phyloP scores from a whole-genome alignment of 2,888 invertebrate genomes.

The Gerris lacustris region DNA sequence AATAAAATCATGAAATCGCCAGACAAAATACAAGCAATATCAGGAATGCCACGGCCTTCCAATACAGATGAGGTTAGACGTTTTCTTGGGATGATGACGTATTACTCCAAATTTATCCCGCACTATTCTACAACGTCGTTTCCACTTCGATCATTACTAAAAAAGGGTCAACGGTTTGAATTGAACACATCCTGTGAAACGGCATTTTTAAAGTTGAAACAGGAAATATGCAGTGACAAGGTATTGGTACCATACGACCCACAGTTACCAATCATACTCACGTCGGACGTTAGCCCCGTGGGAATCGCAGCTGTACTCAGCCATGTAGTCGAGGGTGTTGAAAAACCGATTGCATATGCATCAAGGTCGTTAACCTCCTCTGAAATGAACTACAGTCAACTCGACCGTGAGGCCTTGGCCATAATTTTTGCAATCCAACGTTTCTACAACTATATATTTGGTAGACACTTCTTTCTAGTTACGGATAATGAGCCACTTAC shows the following conservation, averaged over 20 bases:
- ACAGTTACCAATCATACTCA: slow-evolving; percentile 23
- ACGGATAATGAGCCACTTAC: slow-evolving; percentile 22
- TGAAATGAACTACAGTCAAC: slow-evolving; percentile 31
- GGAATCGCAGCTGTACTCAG: slow-evolving; percentile 22
- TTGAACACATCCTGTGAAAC: slow-evolving; percentile 25
- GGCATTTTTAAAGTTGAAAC: slow-evolving; percentile 27
- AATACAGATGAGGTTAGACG: no score
- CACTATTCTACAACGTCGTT: no score
- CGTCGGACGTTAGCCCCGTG: slow-evolving; percentile 24
- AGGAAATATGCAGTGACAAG: slow-evolving; percentile 25
- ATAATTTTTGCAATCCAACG: slow-evolving; percentile 19
- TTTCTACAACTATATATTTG: slow-evolving; percentile 18
- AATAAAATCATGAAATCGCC: no score
- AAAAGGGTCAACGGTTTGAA: not conserved
- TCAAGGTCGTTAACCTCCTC: slow-evolving; percentile 30
- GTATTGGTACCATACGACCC: slow-evolving; percentile 28
- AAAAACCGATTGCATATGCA: slow-evolving; percentile 23
- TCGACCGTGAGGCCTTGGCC: slow-evolving; percentile 26
- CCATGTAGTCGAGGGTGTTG: slow-evolving; percentile 20
- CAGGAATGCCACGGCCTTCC: no score
- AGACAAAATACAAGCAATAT: no score
- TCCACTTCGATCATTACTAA: no score
- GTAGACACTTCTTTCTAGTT: slow-evolving; percentile 15
- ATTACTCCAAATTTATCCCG: no score
- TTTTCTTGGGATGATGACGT: no score